A percentile compares a stretch with the other conserved stretches of the same genome.
Evolutionary conservation across 2,113 vertebrate species (phyloP).

Genomic region (Bubo blakistoni): DNA sequence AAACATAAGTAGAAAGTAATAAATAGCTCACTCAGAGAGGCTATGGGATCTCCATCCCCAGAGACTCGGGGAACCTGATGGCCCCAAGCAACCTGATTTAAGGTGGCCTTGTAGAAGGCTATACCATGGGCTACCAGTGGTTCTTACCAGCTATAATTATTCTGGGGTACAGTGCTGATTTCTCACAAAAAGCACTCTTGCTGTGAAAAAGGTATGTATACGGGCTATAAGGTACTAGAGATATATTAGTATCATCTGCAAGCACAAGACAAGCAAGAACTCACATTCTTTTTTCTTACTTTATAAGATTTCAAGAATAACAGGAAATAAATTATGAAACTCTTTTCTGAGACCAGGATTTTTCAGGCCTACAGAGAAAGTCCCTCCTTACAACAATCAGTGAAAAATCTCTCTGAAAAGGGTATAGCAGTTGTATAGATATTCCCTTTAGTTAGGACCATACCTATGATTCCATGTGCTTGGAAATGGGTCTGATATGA

Average conservation of each 20-base stretch:
- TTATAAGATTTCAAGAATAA: too few relatives aligned
- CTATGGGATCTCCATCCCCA: background rate
- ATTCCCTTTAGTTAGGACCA: background rate
- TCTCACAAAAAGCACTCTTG: background rate
- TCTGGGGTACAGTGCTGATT: background rate
- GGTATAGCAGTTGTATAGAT: background rate
- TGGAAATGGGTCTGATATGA: background rate
- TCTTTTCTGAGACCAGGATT: background rate
- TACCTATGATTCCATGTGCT: background rate
- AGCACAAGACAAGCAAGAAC: background rate
- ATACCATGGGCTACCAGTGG: background rate
- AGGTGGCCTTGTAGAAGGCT: background rate
- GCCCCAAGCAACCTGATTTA: background rate
- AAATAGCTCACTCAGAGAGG: background rate
- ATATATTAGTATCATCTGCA: background rate
- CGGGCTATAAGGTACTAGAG: background rate
- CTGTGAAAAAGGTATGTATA: background rate
- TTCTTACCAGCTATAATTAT: background rate
- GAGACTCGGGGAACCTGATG: background rate
- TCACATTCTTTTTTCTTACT: background rate
- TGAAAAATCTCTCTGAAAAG: background rate
- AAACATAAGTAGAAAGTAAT: background rate
- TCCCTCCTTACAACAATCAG: background rate
- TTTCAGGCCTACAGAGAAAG: background rate
- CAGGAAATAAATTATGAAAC: background rate